A percentile compares a stretch with the other conserved stretches of the same genome.
Evolutionary conservation across 2,888 invertebrate species (phyloP).

Genomic region (Agonopterix arenella): DNA sequence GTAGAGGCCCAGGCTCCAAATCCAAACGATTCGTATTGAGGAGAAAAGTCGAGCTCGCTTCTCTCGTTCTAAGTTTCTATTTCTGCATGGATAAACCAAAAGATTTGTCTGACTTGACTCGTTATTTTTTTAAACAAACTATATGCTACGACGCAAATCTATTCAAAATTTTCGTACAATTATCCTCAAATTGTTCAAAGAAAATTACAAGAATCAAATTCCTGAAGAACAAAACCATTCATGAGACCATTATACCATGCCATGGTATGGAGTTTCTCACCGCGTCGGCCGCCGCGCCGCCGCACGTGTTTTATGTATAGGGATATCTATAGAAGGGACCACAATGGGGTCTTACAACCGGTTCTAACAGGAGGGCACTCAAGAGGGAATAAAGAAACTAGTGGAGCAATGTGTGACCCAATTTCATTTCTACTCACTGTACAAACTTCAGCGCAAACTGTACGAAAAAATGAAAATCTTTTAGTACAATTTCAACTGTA

Average conservation of each 20-base stretch:
- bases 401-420: constrained; percentile 67
- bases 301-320: constrained; percentile 61
- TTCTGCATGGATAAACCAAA: too few species aligned
- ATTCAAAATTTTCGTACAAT: background rate
- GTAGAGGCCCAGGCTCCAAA: too few species aligned
- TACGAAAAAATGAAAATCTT: background rate
- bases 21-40: too few species aligned
- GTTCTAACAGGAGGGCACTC: constrained; percentile 28
- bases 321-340: constrained; percentile 41
- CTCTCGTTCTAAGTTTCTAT: too few species aligned
- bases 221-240: background rate
- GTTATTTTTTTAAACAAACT: too few species aligned
- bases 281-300: too few species aligned
- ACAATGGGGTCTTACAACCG: constrained; percentile 32
- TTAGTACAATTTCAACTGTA: background rate
- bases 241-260: constrained; percentile 32
- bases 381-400: constrained; percentile 32
- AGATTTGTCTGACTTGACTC: too few species aligned
- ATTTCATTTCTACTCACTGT: constrained; percentile 37
- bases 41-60: too few species aligned
- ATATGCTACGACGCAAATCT: background rate
- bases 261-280: constrained; percentile 26
- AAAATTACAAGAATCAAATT: too few species aligned
- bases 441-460: constrained; percentile 3
- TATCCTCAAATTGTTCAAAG: background rate